Evolutionary conservation across 2,888 invertebrate genomes (phyloP).

Genomic region (Polymixis flavicincta): DNA sequence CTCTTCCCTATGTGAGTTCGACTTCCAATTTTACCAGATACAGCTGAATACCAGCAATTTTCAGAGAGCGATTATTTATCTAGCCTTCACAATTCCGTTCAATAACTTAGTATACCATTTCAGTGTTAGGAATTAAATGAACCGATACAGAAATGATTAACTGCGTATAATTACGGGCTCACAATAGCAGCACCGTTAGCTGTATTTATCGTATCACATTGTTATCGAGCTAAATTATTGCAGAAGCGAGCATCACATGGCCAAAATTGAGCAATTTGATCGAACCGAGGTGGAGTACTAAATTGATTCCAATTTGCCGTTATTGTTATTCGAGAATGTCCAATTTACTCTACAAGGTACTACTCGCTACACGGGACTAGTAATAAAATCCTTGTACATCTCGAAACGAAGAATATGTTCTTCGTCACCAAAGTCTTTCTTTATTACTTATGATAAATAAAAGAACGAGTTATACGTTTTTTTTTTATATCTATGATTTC

Average conservation of each 20-base stretch:
- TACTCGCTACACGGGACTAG: neutral
- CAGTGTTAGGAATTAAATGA: slow-evolving; percentile 3
- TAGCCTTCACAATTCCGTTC: neutral
- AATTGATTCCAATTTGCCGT: slow-evolving; percentile 48
- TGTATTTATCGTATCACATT: slow-evolving; percentile 37
- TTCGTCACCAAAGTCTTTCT: neutral
- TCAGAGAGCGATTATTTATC: neutral
- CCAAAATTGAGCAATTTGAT: slow-evolving; percentile 53
- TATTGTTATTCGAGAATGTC: slow-evolving; percentile 32
- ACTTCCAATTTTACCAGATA: neutral
- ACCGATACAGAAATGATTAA: slow-evolving; percentile 19
- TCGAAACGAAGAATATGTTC: neutral
- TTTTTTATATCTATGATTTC: neutral
- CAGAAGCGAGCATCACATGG: slow-evolving; percentile 23
- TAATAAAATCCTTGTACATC: neutral
- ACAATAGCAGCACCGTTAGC: slow-evolving; percentile 32
- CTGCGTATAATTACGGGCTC: slow-evolving; percentile 14
- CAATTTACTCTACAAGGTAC: slow-evolving; percentile 29
- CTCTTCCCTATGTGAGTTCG: neutral
- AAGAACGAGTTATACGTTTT: neutral
- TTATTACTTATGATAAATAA: neutral
- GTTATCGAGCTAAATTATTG: slow-evolving; percentile 31
- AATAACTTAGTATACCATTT: neutral
- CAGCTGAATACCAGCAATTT: neutral
- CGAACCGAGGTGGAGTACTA: slow-evolving; percentile 8